Percentiles rank a stretch among this genome's conserved stretches.
These are phyloP conservation scores for Rutilus rutilus DNA, from an alignment of 2,113 vertebrate species.

Conservation along the genomic window DNA sequence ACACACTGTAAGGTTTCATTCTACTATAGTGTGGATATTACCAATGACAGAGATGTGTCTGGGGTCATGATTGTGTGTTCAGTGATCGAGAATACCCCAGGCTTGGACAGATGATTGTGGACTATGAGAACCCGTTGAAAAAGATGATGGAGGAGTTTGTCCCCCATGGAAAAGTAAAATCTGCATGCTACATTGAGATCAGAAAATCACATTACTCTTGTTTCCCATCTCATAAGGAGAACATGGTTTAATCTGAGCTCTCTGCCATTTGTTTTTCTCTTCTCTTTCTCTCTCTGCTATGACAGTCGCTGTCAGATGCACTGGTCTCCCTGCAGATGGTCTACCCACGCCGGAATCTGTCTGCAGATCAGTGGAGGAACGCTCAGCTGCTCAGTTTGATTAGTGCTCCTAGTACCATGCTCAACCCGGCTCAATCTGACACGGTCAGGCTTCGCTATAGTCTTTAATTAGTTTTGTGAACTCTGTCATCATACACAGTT, in stretches of 20 bases:
- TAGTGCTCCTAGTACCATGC: constrained; percentile 97
- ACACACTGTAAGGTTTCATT: neutral
- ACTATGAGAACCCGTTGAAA: constrained; percentile 97
- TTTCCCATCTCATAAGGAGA: neutral
- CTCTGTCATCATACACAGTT: neutral
- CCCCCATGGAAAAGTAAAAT: constrained; percentile 92
- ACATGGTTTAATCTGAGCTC: neutral
- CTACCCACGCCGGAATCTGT: constrained; percentile 95
- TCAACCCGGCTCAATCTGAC: constrained; percentile 97
- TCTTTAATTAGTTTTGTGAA: neutral
- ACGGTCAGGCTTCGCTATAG: constrained; percentile 76
- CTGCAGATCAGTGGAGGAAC: constrained; percentile 98
- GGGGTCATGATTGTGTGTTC: constrained; percentile 24
- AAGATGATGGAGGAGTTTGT: constrained; percentile 99
- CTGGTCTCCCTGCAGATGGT: constrained; percentile 97
- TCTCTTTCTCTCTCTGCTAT: neutral
- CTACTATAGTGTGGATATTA: neutral
- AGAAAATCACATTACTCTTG: neutral
- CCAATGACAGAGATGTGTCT: neutral
- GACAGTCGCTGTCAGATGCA: constrained; percentile 93
- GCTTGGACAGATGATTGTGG: constrained; percentile 98
- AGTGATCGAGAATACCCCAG: constrained; percentile 97
- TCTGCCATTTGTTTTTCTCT: neutral
- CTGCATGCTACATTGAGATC: neutral
- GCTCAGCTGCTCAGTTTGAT: constrained; percentile 97